These are phyloP conservation scores for Aeoliscus strigatus DNA, from an alignment of 2,797 vertebrate genomes.

Conservation along the genomic window DNA sequence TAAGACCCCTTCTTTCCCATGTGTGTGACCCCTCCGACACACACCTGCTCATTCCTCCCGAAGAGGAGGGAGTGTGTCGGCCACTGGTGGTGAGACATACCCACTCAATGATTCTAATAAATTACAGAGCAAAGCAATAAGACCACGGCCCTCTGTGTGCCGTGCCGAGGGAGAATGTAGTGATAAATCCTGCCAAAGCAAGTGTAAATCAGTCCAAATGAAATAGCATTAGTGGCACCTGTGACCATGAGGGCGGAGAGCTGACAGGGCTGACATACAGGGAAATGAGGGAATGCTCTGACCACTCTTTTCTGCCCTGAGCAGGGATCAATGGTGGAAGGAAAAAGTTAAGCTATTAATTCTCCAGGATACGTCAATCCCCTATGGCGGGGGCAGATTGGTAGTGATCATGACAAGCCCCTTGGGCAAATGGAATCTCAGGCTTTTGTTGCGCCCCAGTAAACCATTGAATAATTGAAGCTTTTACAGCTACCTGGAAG, in stretches of 20 bases:
- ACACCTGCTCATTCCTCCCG: constrained; percentile 25
- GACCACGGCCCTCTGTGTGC: constrained; percentile 22
- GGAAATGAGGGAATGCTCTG: constrained; percentile 50
- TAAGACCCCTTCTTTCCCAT: constrained; percentile 51
- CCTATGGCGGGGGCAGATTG: constrained; percentile 57
- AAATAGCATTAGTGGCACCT: constrained; percentile 60
- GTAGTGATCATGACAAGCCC: constrained; percentile 57
- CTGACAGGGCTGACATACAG: constrained; percentile 62
- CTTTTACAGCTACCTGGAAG: constrained; percentile 57
- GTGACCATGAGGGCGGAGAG: constrained; percentile 46
- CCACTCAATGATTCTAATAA: constrained; percentile 54
- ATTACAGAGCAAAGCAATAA: constrained; percentile 38
- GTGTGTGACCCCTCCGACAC: constrained; percentile 45
- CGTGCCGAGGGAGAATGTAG: constrained; percentile 26
- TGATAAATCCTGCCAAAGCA: constrained; percentile 56
- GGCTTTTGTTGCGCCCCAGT: constrained; percentile 54
- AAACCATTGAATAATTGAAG: constrained; percentile 61
- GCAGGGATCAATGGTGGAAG: constrained; percentile 57
- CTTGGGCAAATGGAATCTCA: constrained; percentile 38
- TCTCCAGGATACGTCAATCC: constrained; percentile 67
- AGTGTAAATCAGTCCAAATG: constrained; percentile 63
- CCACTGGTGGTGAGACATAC: constrained; percentile 13
- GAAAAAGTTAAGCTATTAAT: constrained; percentile 65
- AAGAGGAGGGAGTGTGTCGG: constrained; percentile 9
- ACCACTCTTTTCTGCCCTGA: constrained; percentile 50